Evolutionary conservation across 1,140 invertebrate species (phyloP).

Genomic region (Nephila pilipes): DNA sequence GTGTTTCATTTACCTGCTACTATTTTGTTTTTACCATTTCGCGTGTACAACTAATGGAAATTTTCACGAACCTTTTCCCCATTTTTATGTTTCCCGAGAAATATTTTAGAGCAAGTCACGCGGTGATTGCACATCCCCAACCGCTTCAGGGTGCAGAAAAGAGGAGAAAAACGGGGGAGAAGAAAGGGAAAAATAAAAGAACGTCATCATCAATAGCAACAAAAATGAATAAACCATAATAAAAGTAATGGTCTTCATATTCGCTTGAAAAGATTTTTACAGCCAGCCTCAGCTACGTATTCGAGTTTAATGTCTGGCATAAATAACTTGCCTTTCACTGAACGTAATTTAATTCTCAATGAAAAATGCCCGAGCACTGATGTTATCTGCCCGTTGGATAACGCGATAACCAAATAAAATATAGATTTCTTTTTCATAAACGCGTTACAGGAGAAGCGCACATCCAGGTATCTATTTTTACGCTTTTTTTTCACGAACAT

Average conservation of each 20-base stretch:
- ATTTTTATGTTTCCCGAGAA: slow-evolving; percentile 29
- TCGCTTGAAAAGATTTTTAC: slow-evolving; percentile 46
- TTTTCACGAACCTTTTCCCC: slow-evolving; percentile 52
- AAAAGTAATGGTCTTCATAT: slow-evolving; percentile 66
- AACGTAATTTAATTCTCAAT: slow-evolving; percentile 64
- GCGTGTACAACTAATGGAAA: slow-evolving; percentile 54
- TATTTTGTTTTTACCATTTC: slow-evolving; percentile 38
- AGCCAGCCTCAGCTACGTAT: slow-evolving; percentile 21
- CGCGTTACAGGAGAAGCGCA: not conserved
- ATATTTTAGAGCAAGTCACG: slow-evolving; percentile 33
- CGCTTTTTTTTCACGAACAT: slow-evolving; percentile 10
- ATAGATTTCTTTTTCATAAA: slow-evolving; percentile 34
- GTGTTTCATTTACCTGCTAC: not conserved
- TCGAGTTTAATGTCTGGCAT: slow-evolving; percentile 56
- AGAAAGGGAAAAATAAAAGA: slow-evolving; percentile 4
- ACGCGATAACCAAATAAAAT: slow-evolving; percentile 45
- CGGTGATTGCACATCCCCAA: not conserved
- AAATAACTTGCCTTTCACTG: slow-evolving; percentile 58
- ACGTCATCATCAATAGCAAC: slow-evolving; percentile 60
- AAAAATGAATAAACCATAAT: slow-evolving; percentile 47
- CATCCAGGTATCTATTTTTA: slow-evolving; percentile 5
- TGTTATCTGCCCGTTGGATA: slow-evolving; percentile 7
- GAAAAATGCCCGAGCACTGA: slow-evolving; percentile 42
- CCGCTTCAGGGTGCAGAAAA: not conserved
- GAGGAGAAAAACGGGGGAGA: not conserved